Evolutionary conservation across 2,888 invertebrate species (phyloP), one percentile per base, ranked within the genome.

Genomic region (Pseudolycoriella hygida): DNA sequence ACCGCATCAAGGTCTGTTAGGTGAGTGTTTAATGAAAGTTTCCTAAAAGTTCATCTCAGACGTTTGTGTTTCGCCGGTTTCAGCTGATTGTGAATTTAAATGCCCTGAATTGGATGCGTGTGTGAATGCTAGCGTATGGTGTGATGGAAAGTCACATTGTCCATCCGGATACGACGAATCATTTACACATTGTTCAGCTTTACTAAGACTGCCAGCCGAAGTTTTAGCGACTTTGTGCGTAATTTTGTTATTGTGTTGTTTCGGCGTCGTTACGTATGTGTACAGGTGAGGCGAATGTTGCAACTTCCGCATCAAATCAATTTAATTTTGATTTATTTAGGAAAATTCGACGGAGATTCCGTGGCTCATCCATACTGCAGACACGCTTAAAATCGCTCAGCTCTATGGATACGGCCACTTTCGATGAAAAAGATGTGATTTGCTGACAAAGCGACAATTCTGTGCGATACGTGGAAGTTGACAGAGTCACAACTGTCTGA

Each of bases 361-460:
- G 79, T 48, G 78, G 80, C 43, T 74, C 82, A 14, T 84, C 84
- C 12, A 80, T 84, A 46, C 69, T 85, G 25, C 84, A 85, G 61
- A 82, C 82, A 53, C 73, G 84, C 4, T 72, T 85, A 49, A 84
- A 84, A 60, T 84, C 84, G 53, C 69, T 85, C 44, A 66, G 66
- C 48, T 83, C 82, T 6, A 64, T 66, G 63, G 86, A 86, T 66
- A 84, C 85, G 52, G 84, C 83, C 51, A 82, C 84, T 50, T 76
- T 85, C 56, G 85, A 84, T 56, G 84, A 84, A 57, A 86, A 86
- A 65, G 86, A 85, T 66, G 82, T 86, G 69, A 85, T 87, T 76
- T 86, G 87, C 87, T 88, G 88, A 88, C 87, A 85, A 75, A 85
- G 80, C 80, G 86, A 87, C 76, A 84, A 84, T 82, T 86, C 87